Conservation (phyloP, 2,797 vertebrate genomes). For the Apodemus agrarius region DNA sequence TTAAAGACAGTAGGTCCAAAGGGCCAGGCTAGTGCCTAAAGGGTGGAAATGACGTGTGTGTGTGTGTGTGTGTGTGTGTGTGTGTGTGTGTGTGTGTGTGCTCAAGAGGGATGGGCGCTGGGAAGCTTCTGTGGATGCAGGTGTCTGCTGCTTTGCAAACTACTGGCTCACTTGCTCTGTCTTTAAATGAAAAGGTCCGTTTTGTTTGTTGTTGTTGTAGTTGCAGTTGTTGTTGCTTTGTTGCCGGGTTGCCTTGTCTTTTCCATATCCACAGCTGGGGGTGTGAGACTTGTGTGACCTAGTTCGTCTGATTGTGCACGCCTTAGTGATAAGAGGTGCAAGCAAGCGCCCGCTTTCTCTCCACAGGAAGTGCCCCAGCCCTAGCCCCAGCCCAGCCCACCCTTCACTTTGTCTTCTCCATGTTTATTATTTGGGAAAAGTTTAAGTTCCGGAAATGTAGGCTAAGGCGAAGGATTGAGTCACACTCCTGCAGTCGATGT, state of each 20-base stretch:
- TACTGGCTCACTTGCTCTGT: neutral
- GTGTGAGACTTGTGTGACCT: neutral
- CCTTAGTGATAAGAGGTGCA: neutral
- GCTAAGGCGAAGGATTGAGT: neutral
- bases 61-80: neutral
- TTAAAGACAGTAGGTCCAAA: neutral
- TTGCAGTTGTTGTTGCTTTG: neutral
- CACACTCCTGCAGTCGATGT: neutral
- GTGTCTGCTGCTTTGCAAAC: neutral
- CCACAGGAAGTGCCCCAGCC: neutral
- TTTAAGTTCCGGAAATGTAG: neutral
- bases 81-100: too few relatives aligned
- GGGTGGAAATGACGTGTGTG: neutral
- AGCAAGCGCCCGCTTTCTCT: neutral
- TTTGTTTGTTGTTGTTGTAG: neutral
- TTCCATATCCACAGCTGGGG: neutral
- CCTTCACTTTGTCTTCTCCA: neutral
- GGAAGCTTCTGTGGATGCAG: too few relatives aligned
- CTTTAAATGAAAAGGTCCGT: neutral
- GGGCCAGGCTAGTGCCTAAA: neutral
- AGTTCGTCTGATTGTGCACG: neutral
- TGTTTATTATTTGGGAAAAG: neutral
- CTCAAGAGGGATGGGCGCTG: neutral
- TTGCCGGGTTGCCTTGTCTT: too few relatives aligned
- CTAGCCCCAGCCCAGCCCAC: neutral